Evolutionary conservation across 2,113 vertebrate species (phyloP), one percentile per base, ranked within the genome.

Genomic region (Pelodiscus sinensis): DNA sequence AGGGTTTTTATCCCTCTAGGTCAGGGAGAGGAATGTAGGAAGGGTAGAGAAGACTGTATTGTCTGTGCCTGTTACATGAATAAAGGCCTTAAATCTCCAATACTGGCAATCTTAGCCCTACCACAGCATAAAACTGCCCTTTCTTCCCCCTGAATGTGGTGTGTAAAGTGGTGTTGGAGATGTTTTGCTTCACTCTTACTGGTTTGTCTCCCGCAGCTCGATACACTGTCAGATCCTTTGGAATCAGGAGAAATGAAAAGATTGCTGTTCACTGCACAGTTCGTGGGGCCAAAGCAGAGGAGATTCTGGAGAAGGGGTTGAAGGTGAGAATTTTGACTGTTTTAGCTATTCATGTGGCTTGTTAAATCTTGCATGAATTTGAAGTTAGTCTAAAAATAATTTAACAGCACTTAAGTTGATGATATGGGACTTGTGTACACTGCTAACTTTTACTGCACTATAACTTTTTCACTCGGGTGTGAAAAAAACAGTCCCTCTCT

Each of bases 251-350:
- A 83, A 99, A 99, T 86, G 99, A 99, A 97, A 99, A 99, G 98
- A 99, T 99, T 90, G 99, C 99, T 13, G 99, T 99, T 94, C 99
- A 99, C 60, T 99, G 99, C 97, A 99, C 99, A 1, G 99, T 99
- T 90, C 99, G 99, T 1, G 99, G 99, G 86, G 99, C 99, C 96
- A 99, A 99, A 97, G 99, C 99, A 29, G 99, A 99, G 97, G 99
- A 99, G 91, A 99, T 99, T 84, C 97, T 99, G 96, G 99, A 99
- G 97, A 99, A 99, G 85, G 99, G 99, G n/a, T 96, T 99, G 38
- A 98, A 98, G 98, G 98, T 98, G 87, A 96, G 96, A 16, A 6
- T n/a, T 51, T 16, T 65, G 52, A 9, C n/a, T 77, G 18, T 2
- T 60, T 4, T 77, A 81, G 10, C 2, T 31, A 5, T 87, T 75